A percentile compares a stretch with the other conserved stretches of the same genome.
Conservation (phyloP, 2,113 vertebrate species). For the Dissostichus mawsoni region DNA sequence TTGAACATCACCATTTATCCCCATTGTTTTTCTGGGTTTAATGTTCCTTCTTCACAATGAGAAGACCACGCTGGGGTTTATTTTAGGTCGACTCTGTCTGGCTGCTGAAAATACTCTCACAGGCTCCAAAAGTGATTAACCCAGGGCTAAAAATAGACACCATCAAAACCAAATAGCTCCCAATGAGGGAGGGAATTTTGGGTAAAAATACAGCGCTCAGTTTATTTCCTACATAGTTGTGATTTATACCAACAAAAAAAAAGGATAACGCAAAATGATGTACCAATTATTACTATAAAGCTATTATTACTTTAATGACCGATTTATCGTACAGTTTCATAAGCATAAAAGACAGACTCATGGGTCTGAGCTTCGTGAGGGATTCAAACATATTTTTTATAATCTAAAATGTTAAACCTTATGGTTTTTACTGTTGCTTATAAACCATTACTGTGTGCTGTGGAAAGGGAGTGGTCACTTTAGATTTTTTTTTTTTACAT, state of each 20-base stretch:
- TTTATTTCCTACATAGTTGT: not conserved
- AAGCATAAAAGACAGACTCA: no score
- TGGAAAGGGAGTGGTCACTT: no score
- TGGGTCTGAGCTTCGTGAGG: no score
- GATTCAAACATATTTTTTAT: no score
- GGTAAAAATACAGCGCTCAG: not conserved
- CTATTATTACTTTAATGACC: no score
- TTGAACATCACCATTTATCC: not conserved
- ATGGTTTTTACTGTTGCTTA: no score
- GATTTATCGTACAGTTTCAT: no score
- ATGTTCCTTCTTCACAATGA: not conserved
- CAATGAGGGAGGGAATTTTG: not conserved
- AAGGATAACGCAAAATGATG: not conserved
- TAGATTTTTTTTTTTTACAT: no score
- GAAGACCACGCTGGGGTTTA: not conserved
- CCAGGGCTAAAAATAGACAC: not conserved
- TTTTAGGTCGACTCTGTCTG: not conserved
- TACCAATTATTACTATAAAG: not conserved
- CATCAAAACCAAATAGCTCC: not conserved
- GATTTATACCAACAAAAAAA: not conserved
- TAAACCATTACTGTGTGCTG: no score
- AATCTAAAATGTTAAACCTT: no score
- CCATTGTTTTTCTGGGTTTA: no score
- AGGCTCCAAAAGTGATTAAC: slow-evolving; percentile 5
- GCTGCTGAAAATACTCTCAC: not conserved